Conservation (phyloP, 2,113 vertebrate genomes). For the Nerophis ophidion region DNA sequence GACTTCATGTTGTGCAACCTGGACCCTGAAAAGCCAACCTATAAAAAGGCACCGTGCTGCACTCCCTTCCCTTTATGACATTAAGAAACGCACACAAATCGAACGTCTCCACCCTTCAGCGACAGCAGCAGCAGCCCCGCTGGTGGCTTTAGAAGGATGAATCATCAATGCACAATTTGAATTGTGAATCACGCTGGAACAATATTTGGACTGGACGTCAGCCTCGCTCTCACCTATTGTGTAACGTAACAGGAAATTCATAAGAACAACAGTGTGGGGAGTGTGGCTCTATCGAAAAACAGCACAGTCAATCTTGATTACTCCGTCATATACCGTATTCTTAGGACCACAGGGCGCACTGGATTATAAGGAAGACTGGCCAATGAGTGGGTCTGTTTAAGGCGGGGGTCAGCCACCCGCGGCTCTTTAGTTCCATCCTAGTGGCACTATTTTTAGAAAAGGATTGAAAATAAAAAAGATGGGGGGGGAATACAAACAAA, state of each 20-base stretch:
- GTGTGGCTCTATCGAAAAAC: constrained; percentile 1
- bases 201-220: constrained; percentile 31
- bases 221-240: constrained; percentile 19
- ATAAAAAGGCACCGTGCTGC: background rate
- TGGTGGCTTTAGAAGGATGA: constrained; percentile 7
- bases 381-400: no score
- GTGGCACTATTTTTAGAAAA: no score
- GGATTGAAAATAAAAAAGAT: no score
- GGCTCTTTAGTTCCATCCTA: no score
- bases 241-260: constrained; percentile 39
- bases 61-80: constrained; percentile 11
- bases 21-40: background rate
- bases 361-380: no score
- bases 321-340: no score
- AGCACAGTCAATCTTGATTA: background rate
- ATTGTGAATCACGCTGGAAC: constrained; percentile 35
- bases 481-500: no score
- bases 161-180: constrained; percentile 6
- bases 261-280: constrained; percentile 13
- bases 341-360: no score
- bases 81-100: background rate
- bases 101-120: background rate
- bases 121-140: constrained; percentile 23
- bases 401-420: no score
- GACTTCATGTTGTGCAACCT: background rate